Evolutionary conservation across 2,113 vertebrate species (phyloP).

Genomic region (Hydrolagus affinis): DNA sequence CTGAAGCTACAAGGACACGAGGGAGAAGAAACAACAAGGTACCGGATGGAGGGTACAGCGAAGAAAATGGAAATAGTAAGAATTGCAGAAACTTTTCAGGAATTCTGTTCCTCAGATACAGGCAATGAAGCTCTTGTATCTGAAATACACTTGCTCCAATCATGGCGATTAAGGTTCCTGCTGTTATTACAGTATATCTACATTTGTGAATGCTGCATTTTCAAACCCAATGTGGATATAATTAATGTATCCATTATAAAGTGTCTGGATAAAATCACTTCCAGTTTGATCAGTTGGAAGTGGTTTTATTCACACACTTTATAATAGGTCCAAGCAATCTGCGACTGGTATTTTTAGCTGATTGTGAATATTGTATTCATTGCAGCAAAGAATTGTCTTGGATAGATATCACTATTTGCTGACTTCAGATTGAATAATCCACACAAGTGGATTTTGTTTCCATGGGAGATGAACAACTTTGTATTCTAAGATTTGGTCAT

Average conservation of each 20-base stretch:
- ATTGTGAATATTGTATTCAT: neutral
- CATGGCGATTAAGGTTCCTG: too few species aligned
- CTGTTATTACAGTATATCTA: too few species aligned
- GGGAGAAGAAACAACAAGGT: too few species aligned
- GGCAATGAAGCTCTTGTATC: too few species aligned
- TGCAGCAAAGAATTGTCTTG: neutral
- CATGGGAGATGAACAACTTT: neutral
- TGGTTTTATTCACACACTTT: slow-evolving; percentile 19
- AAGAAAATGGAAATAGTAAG: too few species aligned
- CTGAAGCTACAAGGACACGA: too few species aligned
- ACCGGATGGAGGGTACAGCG: too few species aligned
- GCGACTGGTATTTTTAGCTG: slow-evolving; percentile 20
- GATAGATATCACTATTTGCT: slow-evolving; percentile 1
- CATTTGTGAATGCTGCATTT: too few species aligned
- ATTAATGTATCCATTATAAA: neutral
- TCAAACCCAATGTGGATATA: neutral
- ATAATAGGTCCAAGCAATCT: neutral
- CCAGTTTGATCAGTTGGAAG: neutral
- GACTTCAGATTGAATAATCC: neutral
- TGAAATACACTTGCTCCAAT: too few species aligned
- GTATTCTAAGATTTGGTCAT: neutral
- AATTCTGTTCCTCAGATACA: too few species aligned
- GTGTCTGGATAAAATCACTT: neutral
- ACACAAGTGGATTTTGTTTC: neutral
- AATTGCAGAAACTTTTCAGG: too few species aligned